Evolutionary conservation across 2,797 vertebrate genomes (phyloP).

Genomic region (Siniperca obscura): DNA sequence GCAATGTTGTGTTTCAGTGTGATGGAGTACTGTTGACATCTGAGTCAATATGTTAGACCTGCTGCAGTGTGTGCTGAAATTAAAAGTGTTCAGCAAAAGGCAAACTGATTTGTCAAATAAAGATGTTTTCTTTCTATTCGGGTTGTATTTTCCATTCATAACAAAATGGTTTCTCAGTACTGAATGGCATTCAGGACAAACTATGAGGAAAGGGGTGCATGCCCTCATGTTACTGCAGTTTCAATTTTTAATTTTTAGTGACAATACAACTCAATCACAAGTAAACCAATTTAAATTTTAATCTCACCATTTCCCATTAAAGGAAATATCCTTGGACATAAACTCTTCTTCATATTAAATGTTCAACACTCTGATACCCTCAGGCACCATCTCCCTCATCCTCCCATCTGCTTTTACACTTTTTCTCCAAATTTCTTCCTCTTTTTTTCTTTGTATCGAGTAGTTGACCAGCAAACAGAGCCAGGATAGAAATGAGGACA

Average conservation of each 20-base stretch:
- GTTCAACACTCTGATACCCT: constrained; percentile 48
- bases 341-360: constrained; percentile 56
- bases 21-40: constrained; percentile 70
- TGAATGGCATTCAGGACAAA: constrained; percentile 2
- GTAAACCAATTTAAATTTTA: constrained; percentile 35
- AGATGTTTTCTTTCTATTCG: constrained; percentile 70
- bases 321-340: constrained; percentile 46
- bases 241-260: constrained; percentile 37
- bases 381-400: constrained; percentile 37
- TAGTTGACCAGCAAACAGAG: constrained; percentile 58
- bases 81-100: constrained; percentile 65
- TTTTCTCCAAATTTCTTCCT: background rate
- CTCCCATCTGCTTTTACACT: constrained; percentile 57
- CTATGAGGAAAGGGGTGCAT: constrained; percentile 10
- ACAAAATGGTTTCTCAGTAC: constrained; percentile 18
- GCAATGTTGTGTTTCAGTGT: constrained; percentile 71
- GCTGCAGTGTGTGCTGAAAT: constrained; percentile 61
- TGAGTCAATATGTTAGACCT: constrained; percentile 63
- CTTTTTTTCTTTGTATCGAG: constrained; percentile 20
- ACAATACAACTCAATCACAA: constrained; percentile 39
- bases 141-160: constrained; percentile 67
- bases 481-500: constrained; percentile 74
- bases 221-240: constrained; percentile 13
- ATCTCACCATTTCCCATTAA: constrained; percentile 31
- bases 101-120: constrained; percentile 75